Conservation (phyloP, 2,888 invertebrate genomes). For the Seira sanloemensis region DNA sequence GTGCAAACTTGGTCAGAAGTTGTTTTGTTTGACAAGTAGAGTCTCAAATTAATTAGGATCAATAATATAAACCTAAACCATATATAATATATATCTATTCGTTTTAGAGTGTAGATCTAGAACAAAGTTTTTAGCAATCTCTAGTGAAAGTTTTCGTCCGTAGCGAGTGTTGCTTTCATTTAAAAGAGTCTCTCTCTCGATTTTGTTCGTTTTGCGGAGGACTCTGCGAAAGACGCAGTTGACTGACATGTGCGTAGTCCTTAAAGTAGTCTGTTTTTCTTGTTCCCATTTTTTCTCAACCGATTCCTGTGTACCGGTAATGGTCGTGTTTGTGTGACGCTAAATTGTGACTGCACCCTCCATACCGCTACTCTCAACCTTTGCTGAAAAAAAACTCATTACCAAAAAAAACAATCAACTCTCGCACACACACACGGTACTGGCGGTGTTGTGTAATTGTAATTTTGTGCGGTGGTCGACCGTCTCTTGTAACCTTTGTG, state of each 20-base stretch:
- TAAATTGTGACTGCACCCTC: constrained; percentile 8
- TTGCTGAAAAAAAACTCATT: constrained; percentile 2
- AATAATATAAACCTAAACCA: too few relatives aligned
- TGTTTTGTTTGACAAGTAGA: too few relatives aligned
- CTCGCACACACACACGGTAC: neutral
- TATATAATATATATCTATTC: too few relatives aligned
- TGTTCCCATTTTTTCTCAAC: constrained; percentile 72
- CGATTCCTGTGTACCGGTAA: neutral
- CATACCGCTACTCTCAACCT: constrained; percentile 8
- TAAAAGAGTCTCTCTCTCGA: neutral
- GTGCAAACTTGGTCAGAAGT: neutral
- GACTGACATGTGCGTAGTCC: constrained; percentile 33
- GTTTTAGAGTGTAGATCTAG: too few relatives aligned
- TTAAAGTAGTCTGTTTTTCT: constrained; percentile 43
- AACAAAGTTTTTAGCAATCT: too few relatives aligned
- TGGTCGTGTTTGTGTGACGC: constrained; percentile 9
- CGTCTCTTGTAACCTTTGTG: constrained; percentile 5
- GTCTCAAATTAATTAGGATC: too few relatives aligned
- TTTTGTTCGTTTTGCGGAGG: neutral
- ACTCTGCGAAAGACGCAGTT: neutral
- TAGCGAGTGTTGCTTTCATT: too few relatives aligned
- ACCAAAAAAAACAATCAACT: constrained; percentile 3
- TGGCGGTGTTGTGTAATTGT: constrained; percentile 15
- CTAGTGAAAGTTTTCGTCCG: too few relatives aligned
- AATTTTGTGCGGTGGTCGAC: constrained; percentile 14